Conservation (phyloP, 2,888 invertebrate species). For the Neuroscelio doddi region DNA sequence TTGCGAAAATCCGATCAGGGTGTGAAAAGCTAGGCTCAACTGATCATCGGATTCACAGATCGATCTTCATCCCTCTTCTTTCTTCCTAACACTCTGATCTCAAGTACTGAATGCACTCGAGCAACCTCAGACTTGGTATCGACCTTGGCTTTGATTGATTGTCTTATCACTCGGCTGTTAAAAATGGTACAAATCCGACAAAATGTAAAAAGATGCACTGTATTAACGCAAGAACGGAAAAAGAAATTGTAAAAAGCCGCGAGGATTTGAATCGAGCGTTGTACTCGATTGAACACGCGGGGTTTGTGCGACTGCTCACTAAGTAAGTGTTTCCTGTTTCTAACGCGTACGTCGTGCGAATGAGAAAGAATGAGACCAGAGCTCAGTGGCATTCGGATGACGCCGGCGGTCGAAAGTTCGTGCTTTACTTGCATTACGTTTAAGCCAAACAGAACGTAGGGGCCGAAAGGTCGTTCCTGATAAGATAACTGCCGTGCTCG, state of each 20-base stretch:
- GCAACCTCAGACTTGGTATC: no score
- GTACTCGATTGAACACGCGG: conserved; percentile 53
- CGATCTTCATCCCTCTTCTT: conserved; percentile 21
- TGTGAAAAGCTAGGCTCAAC: not conserved
- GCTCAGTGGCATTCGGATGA: conserved; percentile 29
- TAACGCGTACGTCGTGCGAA: conserved; percentile 57
- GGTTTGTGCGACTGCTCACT: conserved; percentile 50
- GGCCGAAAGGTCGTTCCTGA: conserved; percentile 57
- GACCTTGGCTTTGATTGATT: no score
- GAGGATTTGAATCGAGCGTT: conserved; percentile 25
- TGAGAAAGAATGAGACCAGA: conserved; percentile 46
- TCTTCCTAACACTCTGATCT: not conserved
- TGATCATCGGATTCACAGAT: conserved; percentile 8
- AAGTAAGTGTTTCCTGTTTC: conserved; percentile 68
- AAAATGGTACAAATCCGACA: no score
- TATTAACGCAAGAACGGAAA: conserved; percentile 29
- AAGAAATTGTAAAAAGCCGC: conserved; percentile 45
- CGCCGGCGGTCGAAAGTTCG: conserved; percentile 49
- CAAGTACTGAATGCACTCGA: no score
- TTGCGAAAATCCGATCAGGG: conserved; percentile 5
- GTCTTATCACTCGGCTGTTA: no score
- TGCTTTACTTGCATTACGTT: conserved; percentile 52
- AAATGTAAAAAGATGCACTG: not conserved
- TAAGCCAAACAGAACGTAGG: conserved; percentile 38
- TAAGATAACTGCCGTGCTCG: conserved; percentile 54